Percentiles rank a stretch among this genome's conserved stretches.
Evolutionary conservation across 2,113 vertebrate species (phyloP).

Genomic region (Rhabdornis inornatus): DNA sequence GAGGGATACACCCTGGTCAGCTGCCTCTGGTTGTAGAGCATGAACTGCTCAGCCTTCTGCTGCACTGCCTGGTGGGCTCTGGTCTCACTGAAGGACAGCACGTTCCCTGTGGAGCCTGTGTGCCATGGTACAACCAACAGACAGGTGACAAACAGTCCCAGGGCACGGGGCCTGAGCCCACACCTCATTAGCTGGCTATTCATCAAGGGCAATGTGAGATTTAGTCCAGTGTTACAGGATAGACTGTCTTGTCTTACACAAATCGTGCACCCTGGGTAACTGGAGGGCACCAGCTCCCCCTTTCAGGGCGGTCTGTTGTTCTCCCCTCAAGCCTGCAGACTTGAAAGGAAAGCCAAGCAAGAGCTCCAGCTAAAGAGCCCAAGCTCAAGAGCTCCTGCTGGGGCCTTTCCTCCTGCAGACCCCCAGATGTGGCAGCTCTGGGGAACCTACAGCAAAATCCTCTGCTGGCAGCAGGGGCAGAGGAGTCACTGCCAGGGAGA

Average conservation of each 20-base stretch:
- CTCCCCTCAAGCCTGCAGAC: neutral
- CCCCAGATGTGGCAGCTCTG: rapidly evolving
- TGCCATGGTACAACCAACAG: neutral
- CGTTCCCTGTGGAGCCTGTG: constrained; percentile 87
- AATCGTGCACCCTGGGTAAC: rapidly evolving
- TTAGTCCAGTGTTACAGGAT: neutral
- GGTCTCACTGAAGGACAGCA: constrained; percentile 93
- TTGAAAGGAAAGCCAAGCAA: neutral
- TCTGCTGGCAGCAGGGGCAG: neutral
- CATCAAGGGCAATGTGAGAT: neutral
- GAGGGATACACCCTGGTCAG: constrained; percentile 96
- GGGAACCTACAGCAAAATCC: neutral
- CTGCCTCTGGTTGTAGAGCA: constrained; percentile 93
- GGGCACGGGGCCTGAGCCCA: neutral
- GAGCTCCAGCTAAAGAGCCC: neutral
- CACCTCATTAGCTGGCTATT: neutral
- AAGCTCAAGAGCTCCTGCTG: neutral
- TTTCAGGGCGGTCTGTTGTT: neutral
- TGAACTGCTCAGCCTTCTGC: constrained; percentile 89
- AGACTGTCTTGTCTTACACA: neutral
- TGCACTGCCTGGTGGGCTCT: constrained; percentile 91
- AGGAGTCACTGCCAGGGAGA: neutral
- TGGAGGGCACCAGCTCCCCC: neutral
- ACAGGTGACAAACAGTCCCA: neutral
- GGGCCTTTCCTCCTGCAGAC: neutral